These are phyloP conservation scores for Gandaritis pyraliata DNA, from an alignment of 2,888 invertebrate species.

Conservation along the genomic window DNA sequence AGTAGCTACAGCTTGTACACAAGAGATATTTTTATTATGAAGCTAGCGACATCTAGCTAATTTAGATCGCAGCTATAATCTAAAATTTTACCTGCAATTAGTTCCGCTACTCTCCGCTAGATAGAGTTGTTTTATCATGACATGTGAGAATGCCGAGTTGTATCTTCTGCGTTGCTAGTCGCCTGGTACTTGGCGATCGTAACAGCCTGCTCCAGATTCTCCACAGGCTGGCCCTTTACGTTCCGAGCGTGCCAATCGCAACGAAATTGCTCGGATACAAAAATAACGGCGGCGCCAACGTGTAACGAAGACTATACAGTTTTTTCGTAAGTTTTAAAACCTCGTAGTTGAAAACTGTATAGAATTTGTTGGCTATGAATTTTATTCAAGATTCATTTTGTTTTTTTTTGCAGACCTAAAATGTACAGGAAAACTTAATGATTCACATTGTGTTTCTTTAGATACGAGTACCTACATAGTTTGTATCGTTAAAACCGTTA, in stretches of 20 bases:
- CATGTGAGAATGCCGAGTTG: slow-evolving; percentile 3
- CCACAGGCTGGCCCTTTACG: slow-evolving; percentile 71
- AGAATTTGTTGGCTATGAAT: not conserved
- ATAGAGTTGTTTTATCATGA: slow-evolving; percentile 40
- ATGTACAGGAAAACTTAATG: no score
- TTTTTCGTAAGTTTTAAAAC: not conserved
- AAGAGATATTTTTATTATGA: no score
- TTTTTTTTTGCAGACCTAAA: no score
- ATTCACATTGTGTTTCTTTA: no score
- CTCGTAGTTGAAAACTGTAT: no score
- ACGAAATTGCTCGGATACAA: slow-evolving; percentile 9
- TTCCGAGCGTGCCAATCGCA: slow-evolving; percentile 76
- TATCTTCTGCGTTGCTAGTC: slow-evolving; percentile 48
- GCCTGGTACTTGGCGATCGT: slow-evolving; percentile 81
- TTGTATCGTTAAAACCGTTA: no score
- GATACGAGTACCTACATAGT: no score
- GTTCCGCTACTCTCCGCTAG: slow-evolving; percentile 48
- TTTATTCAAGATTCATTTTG: no score
- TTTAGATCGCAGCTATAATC: not conserved
- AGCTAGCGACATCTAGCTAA: not conserved
- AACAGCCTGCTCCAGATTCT: slow-evolving; percentile 84
- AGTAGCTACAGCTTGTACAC: no score
- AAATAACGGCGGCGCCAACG: slow-evolving; percentile 10
- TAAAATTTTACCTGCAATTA: not conserved
- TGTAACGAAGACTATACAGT: not conserved